Base-by-base conservation (phyloP, 2,888 invertebrate species). In the Apamea monoglypha region DNA sequence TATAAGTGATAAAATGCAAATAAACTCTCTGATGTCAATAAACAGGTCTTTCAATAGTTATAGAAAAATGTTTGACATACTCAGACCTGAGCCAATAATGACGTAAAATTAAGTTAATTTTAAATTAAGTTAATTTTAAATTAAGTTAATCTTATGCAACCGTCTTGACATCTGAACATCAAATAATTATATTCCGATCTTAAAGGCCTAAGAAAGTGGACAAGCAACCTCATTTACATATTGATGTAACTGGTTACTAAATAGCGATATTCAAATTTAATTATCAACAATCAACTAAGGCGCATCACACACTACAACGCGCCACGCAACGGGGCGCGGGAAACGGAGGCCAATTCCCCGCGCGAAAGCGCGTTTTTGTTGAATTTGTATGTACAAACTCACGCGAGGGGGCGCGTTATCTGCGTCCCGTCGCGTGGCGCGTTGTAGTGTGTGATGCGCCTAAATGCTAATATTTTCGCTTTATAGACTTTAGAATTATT, bases 181-280 rank as follows among this genome's bases (percentile, higher is more conserved):
- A 18, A 50, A 68, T 44, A 44, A 63, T 53, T 25, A 32, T 29
- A 68, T 63, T 76, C 18, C 2, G 12, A 82, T 25, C 50, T 2
- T 68, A 75, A 18, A 82, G 14, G 18, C 18, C 12, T n/a, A 82
- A 59, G 80, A 80, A 80, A 80, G 76, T 68, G 25, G 10, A 16
- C 6, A 50, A 21, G 8, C n/a, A 50, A 50, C 50, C 29, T n/a
- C 50, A 67, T 80, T 74, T 3, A 50, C 59, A 80, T 74, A 82
- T 32, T 59, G 50, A 82, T 36, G 75, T 61, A 82, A 82, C 67
- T 25, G 53, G 44, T 44, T 68, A 67, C 44, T 74, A 53, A 53
- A 68, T 29, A 61, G 25, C 29, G 1, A 53, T 61, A 44, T 67
- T 67, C 59, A 29, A 66, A 67, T 74, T 40, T 21, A 25, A 59